These are phyloP conservation scores for Eupeodes latifasciatus DNA, from an alignment of 2,888 invertebrate genomes.

Conservation along the genomic window DNA sequence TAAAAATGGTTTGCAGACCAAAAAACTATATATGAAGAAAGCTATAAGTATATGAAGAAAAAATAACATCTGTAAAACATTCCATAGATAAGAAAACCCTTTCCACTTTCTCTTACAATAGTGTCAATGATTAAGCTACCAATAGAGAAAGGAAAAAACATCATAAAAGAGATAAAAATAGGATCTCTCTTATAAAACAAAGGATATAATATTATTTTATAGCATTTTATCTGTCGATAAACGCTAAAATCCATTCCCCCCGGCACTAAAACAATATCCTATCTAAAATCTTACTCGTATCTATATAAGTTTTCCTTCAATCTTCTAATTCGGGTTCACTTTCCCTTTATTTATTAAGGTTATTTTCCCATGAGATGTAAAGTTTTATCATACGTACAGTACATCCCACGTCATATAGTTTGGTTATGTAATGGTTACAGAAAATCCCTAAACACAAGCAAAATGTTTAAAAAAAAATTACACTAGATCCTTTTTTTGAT, in stretches of 20 bases:
- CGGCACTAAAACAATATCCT: conserved; percentile 26
- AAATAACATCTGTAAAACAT: neutral
- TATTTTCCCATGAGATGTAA: conserved; percentile 11
- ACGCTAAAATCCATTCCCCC: conserved; percentile 15
- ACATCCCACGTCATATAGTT: neutral
- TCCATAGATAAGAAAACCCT: conserved; percentile 2
- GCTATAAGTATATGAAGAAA: neutral
- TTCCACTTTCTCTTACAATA: neutral
- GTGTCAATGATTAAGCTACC: conserved; percentile 52
- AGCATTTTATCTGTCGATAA: conserved; percentile 29
- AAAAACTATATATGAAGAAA: neutral
- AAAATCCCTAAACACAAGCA: neutral
- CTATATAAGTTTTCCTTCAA: conserved; percentile 13
- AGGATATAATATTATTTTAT: conserved; percentile 30
- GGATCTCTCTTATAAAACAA: conserved; percentile 28
- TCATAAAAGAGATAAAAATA: conserved; percentile 49
- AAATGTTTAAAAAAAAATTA: neutral
- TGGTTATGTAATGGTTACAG: neutral
- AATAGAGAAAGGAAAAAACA: conserved; percentile 15
- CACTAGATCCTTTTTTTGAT: neutral
- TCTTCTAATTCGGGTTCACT: conserved; percentile 21
- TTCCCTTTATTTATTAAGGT: conserved; percentile 22
- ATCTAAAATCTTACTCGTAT: neutral
- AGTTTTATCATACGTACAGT: neutral
- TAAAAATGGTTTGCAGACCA: neutral